Evolutionary conservation across 2,888 invertebrate genomes (phyloP), one percentile per base, ranked within the genome.

Genomic region (Deilephila porcellus): DNA sequence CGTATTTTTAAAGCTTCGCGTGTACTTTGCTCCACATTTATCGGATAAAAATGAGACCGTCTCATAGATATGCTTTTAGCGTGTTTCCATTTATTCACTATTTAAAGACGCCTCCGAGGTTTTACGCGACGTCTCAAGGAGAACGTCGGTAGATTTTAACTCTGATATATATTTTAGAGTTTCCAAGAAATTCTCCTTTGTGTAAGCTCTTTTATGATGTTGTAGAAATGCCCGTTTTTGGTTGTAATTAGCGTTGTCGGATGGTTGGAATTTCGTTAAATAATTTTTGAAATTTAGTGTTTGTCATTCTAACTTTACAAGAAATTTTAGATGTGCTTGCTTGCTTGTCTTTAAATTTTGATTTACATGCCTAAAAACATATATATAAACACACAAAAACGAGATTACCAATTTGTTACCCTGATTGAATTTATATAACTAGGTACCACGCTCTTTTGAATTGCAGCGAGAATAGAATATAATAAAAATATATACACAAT

Each of bases 1-100:
- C 56, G 56, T 14, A 25, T 14, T 63, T 63, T 37, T 63, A 32
- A 32, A 63, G 34, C 34, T 34, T 34, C 53, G 19, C 56, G 19
- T 56, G 56, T 56, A 63, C 37, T 63, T 37, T n/a, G 56, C 56
- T 17, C n/a, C 19, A 17, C 37, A 19, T 25, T 45, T 67, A 67
- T 67, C 45, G 5, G 67, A 67, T 52, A 67, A 52, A 67, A 67
- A 52, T 67, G 45, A 52, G 45, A 14, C 45, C 67, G 52, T 60
- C 29, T 60, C n/a, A 67, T 52, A 67, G 67, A 67, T 45, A 67
- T 52, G 67, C 67, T 67, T 67, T 67, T 67, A 67, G 52, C 67
- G 67, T 37, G 52, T 52, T 64, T 17, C 67, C 67, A 67, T 67
- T 67, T 67, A 67, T 67, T 67, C 67, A 29, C 52, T 52, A 67